Base-by-base conservation (phyloP, 2,113 vertebrate genomes). In the Siphamia tubifer region DNA sequence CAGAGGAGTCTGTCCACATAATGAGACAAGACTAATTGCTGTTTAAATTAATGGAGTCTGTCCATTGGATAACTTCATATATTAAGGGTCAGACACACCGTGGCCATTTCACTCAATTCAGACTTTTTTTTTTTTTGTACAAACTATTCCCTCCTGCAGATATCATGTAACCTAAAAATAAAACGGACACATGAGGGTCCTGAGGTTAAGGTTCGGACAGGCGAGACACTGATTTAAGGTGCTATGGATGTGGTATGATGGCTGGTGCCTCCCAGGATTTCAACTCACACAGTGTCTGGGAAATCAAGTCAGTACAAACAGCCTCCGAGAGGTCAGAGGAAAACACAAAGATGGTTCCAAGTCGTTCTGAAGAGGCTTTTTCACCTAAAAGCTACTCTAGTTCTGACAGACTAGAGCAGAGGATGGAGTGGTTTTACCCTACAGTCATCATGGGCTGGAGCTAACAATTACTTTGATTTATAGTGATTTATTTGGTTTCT, bases 11-110 rank as follows among this genome's bases (percentile, higher is more conserved):
- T 69, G 47, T 61, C 31, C 19, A 48, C 20, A 61, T 55, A 56
- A 69, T 35, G 42, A 71, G 43, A 53, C 23, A 35, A 25, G 28
- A 67, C 45, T 63, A 53, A 71, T 68, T 73, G 49, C 16, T 15
- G 24, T 62, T 60, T 79, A 55, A 48, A 68, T 73, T 23, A 54
- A 58, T 34, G n/a, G 21, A 17, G 43, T 67, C 49, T 72, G 70
- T 27, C 38, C 16, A 47, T 21, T 43, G 56, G 34, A 53, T 32
- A 39, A 51, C 57, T 58, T 48, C 6, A 38, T 54, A 20, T 32
- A 42, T 62, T 24, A 44, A 55, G 20, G 16, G 17, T 32, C 20
- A 19, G 48, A 19, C 20, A 48, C 36, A 20, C 10, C 34, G 15
- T 30, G 38, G 21, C 30, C 25, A 24, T 13, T 36, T 32, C 4